These are phyloP conservation scores for Pseudomyrmex pallidus DNA, from an alignment of 1,140 invertebrate genomes.

Conservation along the genomic window DNA sequence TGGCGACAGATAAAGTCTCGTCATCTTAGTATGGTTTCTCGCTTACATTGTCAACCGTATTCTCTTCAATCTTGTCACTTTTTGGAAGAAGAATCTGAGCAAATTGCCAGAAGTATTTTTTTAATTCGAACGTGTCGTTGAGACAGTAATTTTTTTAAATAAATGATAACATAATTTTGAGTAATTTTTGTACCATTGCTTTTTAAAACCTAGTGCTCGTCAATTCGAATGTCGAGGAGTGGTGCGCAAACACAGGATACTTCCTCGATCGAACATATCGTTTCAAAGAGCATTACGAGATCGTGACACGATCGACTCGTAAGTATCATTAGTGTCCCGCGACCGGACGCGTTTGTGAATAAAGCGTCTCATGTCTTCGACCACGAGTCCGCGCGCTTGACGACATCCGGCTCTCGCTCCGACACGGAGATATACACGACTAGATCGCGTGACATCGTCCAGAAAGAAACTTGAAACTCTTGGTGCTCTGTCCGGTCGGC, in stretches of 20 bases:
- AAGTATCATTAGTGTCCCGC: conserved; percentile 25
- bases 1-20: conserved; percentile 15
- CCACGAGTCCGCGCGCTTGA: conserved; percentile 22
- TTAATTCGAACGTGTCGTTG: no score
- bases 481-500: background rate
- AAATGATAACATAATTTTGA: no score
- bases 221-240: no score
- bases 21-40: background rate
- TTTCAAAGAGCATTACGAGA: background rate
- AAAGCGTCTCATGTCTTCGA: conserved; percentile 11
- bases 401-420: conserved; percentile 26
- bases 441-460: conserved; percentile 39
- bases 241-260: background rate
- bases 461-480: conserved; percentile 40
- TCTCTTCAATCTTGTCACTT: no score
- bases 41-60: background rate
- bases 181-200: no score
- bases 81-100: no score
- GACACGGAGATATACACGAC: conserved; percentile 38
- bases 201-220: no score
- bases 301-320: conserved; percentile 1
- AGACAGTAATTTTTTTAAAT: no score
- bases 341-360: background rate
- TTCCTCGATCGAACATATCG: conserved; percentile 13
- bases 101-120: no score